Conservation (phyloP, 2,113 vertebrate species). For the human region GRCh38 chr19:55056501-55057000, state of each 20-base stretch:
- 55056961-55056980: background rate
- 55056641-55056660: slow-evolving; percentile 75
- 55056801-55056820: slow-evolving; percentile 83
- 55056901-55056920: rapidly evolving
- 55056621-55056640: rapidly evolving
- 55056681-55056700: slow-evolving; percentile 89
- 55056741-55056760: slow-evolving; percentile 87
- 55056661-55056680: slow-evolving; percentile 86
- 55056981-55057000: no score
- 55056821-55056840: background rate
- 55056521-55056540: rapidly evolving
- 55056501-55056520: background rate
- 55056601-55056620: rapidly evolving
- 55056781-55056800: slow-evolving; percentile 92
- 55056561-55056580: background rate
- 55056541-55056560: background rate
- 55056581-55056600: background rate
- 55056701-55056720: slow-evolving; percentile 83
- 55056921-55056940: background rate
- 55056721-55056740: slow-evolving; percentile 88
- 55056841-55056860: background rate
- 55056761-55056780: slow-evolving; percentile 89
- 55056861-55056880: background rate
- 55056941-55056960: background rate
- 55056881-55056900: rapidly evolving